phyloP scores from a whole-genome alignment of 1,140 invertebrate species.

The Teleogryllus occipitalis region DNA sequence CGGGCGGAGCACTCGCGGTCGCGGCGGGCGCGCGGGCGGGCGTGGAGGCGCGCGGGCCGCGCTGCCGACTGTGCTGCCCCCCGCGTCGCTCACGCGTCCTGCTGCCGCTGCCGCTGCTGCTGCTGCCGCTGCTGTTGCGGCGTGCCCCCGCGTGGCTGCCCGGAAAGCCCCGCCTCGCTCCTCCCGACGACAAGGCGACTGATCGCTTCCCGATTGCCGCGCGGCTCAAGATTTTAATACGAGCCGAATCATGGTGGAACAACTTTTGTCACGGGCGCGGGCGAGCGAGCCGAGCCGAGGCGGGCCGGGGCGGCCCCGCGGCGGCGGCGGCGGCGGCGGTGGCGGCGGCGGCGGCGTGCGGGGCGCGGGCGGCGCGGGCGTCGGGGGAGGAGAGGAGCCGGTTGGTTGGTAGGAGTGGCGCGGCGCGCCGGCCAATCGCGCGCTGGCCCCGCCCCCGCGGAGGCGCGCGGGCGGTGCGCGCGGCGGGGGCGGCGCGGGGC shows the following conservation, averaged over 20 bases:
- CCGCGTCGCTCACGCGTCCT: neutral
- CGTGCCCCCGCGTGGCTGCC: neutral
- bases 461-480: neutral
- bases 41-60: neutral
- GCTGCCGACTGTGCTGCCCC: neutral
- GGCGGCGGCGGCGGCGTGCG: neutral
- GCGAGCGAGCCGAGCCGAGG: neutral
- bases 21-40: conserved; percentile 26
- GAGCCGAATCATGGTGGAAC: conserved; percentile 11
- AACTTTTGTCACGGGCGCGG: conserved; percentile 12
- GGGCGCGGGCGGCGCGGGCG: neutral
- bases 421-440: neutral
- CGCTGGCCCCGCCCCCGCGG: neutral
- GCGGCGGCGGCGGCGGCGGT: neutral
- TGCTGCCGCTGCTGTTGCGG: neutral
- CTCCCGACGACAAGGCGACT: neutral
- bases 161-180: neutral
- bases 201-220: conserved; percentile 8
- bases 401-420: neutral
- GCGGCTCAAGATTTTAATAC: conserved; percentile 18
- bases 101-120: neutral
- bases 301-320: neutral
- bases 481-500: neutral
- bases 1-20: conserved; percentile 28
- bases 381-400: neutral